Conservation (phyloP, 2,888 invertebrate species). For the Lasioglossum figueresi region DNA sequence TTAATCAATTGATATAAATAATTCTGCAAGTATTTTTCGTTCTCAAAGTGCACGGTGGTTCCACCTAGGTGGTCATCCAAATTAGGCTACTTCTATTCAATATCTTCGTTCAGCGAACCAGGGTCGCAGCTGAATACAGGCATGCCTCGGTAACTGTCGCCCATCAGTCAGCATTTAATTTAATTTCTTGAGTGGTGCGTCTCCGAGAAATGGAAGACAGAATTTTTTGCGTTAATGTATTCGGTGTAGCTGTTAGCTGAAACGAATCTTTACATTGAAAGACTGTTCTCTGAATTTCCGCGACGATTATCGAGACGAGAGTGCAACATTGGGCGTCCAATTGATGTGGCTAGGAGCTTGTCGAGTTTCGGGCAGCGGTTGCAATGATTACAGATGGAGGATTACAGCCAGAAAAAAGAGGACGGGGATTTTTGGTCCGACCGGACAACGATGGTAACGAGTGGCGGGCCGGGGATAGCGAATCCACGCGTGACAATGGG, state of each 20-base stretch:
- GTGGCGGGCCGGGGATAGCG: slow-evolving; percentile 8
- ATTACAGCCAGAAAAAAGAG: not conserved
- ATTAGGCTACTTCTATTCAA: too few species aligned
- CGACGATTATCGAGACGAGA: not conserved
- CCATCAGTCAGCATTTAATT: not conserved
- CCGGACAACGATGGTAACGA: slow-evolving; percentile 38
- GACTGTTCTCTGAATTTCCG: not conserved
- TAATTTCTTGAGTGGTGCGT: too few species aligned
- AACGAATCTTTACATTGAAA: too few species aligned
- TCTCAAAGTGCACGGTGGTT: too few species aligned
- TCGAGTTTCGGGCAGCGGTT: not conserved
- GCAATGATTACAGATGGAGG: not conserved
- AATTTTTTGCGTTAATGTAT: too few species aligned
- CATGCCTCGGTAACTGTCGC: not conserved
- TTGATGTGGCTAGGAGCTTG: not conserved
- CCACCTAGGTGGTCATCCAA: too few species aligned
- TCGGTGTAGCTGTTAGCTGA: too few species aligned
- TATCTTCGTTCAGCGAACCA: not conserved
- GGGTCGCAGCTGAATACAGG: not conserved
- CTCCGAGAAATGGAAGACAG: too few species aligned
- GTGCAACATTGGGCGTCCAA: not conserved
- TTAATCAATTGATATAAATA: too few species aligned
- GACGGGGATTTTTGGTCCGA: not conserved
- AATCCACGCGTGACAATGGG: slow-evolving; percentile 63
- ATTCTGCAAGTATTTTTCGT: not conserved